phyloP scores from a whole-genome alignment of 2,113 vertebrate genomes.

The Peromyscus leucopus region DNA sequence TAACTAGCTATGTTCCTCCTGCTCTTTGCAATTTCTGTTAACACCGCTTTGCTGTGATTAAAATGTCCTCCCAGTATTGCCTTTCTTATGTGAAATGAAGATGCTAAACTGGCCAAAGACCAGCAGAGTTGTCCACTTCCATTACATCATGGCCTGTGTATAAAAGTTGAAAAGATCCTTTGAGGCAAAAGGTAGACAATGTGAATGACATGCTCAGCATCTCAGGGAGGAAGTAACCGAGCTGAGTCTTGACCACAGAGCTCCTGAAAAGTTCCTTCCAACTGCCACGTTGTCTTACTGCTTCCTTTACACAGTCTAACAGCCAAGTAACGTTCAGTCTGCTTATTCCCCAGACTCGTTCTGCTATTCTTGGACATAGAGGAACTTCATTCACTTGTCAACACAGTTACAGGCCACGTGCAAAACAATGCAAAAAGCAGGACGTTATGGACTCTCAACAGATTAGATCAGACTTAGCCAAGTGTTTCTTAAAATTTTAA shows the following conservation, averaged over 20 bases:
- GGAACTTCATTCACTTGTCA: slow-evolving; percentile 20
- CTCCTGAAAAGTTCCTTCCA: neutral
- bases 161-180: slow-evolving; percentile 1
- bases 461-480: neutral
- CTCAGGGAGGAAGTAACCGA: neutral
- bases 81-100: slow-evolving; percentile 36
- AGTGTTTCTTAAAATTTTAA: slow-evolving; percentile 25
- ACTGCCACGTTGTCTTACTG: neutral
- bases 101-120: neutral
- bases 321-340: slow-evolving; percentile 21
- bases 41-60: neutral
- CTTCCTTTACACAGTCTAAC: slow-evolving; percentile 18
- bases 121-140: slow-evolving; percentile 7
- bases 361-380: slow-evolving; percentile 37
- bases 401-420: neutral
- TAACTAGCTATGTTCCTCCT: neutral
- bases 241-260: neutral
- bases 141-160: neutral
- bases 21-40: neutral
- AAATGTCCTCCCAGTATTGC: neutral
- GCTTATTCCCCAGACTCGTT: neutral
- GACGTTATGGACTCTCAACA: neutral
- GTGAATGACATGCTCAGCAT: neutral
- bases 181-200: neutral
- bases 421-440: slow-evolving; percentile 37